Conservation (phyloP, 2,888 invertebrate species). For the Tortrix viridana region DNA sequence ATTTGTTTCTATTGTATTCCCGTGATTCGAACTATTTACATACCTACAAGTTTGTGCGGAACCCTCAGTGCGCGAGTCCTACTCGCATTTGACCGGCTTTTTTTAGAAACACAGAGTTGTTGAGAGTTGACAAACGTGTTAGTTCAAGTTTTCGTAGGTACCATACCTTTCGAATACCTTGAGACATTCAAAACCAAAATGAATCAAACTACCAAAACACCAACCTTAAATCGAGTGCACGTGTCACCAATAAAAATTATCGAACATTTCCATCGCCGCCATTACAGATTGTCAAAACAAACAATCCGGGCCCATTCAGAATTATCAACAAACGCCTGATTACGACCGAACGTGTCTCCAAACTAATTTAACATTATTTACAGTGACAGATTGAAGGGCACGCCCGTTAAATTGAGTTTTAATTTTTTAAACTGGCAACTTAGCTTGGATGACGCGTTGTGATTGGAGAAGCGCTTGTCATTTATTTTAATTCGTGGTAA, state of each 20-base stretch:
- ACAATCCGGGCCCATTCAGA: conserved; percentile 51
- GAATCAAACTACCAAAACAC: conserved; percentile 13
- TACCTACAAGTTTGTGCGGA: too few species aligned
- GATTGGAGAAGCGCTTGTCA: conserved; percentile 77
- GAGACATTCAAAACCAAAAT: neutral
- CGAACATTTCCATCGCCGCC: conserved; percentile 18
- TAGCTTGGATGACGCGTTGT: conserved; percentile 49
- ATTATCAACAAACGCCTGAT: conserved; percentile 55
- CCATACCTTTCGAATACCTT: too few species aligned
- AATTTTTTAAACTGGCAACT: conserved; percentile 81
- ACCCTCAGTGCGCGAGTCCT: too few species aligned
- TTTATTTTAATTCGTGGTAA: conserved; percentile 76
- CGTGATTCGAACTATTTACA: too few species aligned
- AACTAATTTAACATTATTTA: conserved; percentile 78
- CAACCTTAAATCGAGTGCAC: conserved; percentile 19
- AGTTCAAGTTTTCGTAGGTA: too few species aligned
- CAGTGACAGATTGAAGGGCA: conserved; percentile 69
- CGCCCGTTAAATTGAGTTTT: conserved; percentile 74
- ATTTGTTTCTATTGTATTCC: too few species aligned
- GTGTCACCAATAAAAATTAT: conserved; percentile 13
- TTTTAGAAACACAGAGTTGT: too few species aligned
- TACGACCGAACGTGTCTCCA: conserved; percentile 55
- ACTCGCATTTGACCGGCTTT: too few species aligned
- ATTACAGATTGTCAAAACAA: conserved; percentile 56
- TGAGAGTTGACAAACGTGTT: too few species aligned